Evolutionary conservation across 2,888 invertebrate genomes (phyloP), one percentile per base, ranked within the genome.

Genomic region (Diachrysia chrysitis): DNA sequence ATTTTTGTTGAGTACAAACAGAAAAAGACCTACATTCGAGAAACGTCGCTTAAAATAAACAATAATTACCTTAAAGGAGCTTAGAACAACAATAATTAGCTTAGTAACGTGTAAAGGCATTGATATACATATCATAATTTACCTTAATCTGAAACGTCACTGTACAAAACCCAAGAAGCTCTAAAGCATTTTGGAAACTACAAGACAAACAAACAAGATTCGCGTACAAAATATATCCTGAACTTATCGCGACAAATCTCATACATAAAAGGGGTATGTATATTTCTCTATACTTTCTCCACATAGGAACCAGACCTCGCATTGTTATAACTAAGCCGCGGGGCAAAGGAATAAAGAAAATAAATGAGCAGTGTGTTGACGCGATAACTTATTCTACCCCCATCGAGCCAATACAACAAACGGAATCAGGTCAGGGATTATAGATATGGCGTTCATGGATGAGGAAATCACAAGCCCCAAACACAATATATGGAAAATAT

Each of bases 361-460:
- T 17, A 57, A 5, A 55, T 25, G 42, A 6, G 32, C 51, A 58
- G 35, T 37, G 51, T 60, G 35, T 58, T 54, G 35, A 48, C 23
- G 58, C 53, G 46, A 64, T 75, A 79, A 79, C 55, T 79, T 76
- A 79, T 79, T 79, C 80, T 51, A 68, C 57, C 71, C 70, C 48
- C 25, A 61, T 76, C 80, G 21, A 23, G 53, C 16, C 37, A 75
- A 64, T 69, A 69, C 76, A 55, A 75, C 53, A 5, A 51, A 54
- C 58, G 29, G 56, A 79, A 75, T 76, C 76, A 62, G 74, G 74
- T 75, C 74, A 75, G 63, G 76, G 74, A 60, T 69, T 63, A 61
- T 75, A 63, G 55, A 73, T 54, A 37, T 46, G 58, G 17, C 48
- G n/a, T 21, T 75, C 79, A 75, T 69, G 79, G 74, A 79, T 80